Conservation (phyloP, 1,140 invertebrate species). For the Papilio machaon region DNA sequence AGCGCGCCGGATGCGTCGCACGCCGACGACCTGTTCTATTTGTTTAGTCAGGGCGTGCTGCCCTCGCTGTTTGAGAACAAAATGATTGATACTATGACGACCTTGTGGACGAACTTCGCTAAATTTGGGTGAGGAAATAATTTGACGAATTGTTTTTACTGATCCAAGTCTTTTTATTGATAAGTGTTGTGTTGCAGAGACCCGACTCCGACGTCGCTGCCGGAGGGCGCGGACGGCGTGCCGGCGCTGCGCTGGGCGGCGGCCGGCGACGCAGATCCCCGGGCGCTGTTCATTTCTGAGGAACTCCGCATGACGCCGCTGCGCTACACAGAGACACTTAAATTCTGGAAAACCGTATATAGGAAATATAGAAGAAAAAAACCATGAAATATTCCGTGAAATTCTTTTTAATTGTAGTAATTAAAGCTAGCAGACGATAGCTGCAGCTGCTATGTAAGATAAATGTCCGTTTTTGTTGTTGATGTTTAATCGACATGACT, state of each 20-base stretch:
- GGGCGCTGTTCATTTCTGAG: constrained; percentile 54
- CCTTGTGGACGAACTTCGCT: constrained; percentile 75
- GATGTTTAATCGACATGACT: too few relatives aligned
- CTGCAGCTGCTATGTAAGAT: too few relatives aligned
- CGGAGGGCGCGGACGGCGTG: constrained; percentile 48
- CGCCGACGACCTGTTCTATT: constrained; percentile 73
- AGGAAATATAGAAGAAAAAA: constrained; percentile 66
- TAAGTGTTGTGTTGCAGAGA: constrained; percentile 54
- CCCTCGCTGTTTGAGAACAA: constrained; percentile 55
- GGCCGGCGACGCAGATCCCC: constrained; percentile 43
- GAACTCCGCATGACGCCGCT: constrained; percentile 54
- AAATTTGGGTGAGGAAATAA: constrained; percentile 66
- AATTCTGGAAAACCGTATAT: constrained; percentile 59
- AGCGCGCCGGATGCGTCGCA: constrained; percentile 62
- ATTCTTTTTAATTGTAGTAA: too few relatives aligned
- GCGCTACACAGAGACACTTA: constrained; percentile 56
- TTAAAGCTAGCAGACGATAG: too few relatives aligned
- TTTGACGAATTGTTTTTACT: constrained; percentile 17
- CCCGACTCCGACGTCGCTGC: constrained; percentile 61
- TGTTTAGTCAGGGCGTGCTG: constrained; percentile 59
- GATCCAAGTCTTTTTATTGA: not conserved
- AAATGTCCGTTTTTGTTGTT: too few relatives aligned
- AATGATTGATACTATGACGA: constrained; percentile 67
- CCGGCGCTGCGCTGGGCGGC: constrained; percentile 61
- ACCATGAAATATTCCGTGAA: constrained; percentile 39